A percentile compares a stretch with the other conserved stretches of the same genome.
phyloP scores from a whole-genome alignment of 2,888 invertebrate genomes.

The Lepetodrilus schrolli region DNA sequence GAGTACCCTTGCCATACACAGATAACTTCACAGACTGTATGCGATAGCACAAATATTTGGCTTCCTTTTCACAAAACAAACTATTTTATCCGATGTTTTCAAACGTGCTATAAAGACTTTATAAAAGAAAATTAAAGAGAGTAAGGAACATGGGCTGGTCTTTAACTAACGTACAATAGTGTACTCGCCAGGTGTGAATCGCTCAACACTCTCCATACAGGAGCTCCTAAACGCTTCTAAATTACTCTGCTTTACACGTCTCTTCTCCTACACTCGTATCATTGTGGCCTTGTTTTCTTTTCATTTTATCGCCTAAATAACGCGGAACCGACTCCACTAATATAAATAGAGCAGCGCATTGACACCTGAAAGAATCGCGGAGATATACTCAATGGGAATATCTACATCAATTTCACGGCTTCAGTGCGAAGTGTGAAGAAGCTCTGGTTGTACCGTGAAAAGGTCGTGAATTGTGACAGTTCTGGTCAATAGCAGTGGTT shows the following conservation, averaged over 20 bases:
- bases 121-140: conserved; percentile 27
- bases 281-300: conserved; percentile 32
- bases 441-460: neutral
- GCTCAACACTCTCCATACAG: neutral
- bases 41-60: conserved; percentile 22
- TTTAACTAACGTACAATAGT: neutral
- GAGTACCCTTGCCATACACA: neutral
- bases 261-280: neutral
- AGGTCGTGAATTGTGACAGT: neutral
- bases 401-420: conserved; percentile 25
- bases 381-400: conserved; percentile 13
- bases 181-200: conserved; percentile 17
- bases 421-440: conserved; percentile 14
- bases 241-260: conserved; percentile 8
- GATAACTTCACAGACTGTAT: neutral
- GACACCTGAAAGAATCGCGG: conserved; percentile 23
- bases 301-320: conserved; percentile 27
- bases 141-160: neutral
- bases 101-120: neutral
- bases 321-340: conserved; percentile 27
- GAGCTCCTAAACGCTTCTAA: conserved; percentile 26
- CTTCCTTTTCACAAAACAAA: conserved; percentile 31
- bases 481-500: neutral
- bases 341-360: conserved; percentile 28
- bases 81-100: conserved; percentile 28